These are phyloP conservation scores for Rambutsinella grinnellia DNA, from an alignment of 2,888 invertebrate species.

Conservation along the genomic window DNA sequence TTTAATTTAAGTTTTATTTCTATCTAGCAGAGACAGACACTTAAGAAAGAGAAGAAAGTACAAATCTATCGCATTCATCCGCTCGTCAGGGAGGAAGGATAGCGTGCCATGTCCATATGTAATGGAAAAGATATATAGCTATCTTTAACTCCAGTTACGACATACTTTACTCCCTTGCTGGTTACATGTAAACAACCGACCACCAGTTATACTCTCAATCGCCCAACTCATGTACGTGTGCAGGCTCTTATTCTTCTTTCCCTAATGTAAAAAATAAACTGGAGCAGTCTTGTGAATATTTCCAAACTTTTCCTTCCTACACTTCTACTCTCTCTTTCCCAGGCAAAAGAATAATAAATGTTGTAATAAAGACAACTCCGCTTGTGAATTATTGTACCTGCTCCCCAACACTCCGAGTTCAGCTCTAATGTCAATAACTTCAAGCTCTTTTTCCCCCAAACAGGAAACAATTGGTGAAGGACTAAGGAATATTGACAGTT, in stretches of 20 bases:
- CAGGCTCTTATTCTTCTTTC: background rate
- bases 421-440: background rate
- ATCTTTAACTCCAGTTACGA: background rate
- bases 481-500: too few relatives aligned
- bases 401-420: too few relatives aligned
- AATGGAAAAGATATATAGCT: background rate
- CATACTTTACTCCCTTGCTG: too few relatives aligned
- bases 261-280: background rate
- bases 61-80: slow-evolving; percentile 44
- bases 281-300: background rate
- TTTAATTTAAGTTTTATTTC: slow-evolving; percentile 56
- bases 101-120: background rate
- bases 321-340: background rate
- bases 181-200: too few relatives aligned
- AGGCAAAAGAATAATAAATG: background rate
- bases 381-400: background rate
- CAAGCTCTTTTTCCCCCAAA: too few relatives aligned
- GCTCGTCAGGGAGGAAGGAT: background rate
- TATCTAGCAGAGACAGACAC: slow-evolving; percentile 39
- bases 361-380: background rate
- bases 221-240: background rate
- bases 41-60: slow-evolving; percentile 40
- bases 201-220: too few relatives aligned
- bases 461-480: too few relatives aligned
- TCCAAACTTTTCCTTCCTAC: background rate